Conservation (phyloP, 2,888 invertebrate genomes). For the Acheta domesticus region DNA sequence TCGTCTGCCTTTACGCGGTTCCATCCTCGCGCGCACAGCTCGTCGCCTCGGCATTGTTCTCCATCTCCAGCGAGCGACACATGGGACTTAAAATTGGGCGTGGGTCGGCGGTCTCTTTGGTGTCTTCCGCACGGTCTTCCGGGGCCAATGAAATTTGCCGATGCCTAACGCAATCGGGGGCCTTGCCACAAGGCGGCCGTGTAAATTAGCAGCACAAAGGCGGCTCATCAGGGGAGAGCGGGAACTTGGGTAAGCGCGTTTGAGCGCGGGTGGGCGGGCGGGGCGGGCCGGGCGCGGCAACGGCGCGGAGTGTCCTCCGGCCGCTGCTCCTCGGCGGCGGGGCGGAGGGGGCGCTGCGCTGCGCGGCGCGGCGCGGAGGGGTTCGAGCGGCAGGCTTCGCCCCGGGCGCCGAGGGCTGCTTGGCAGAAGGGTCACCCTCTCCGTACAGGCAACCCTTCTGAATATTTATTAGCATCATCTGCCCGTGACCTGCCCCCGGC, state of each 20-base stretch:
- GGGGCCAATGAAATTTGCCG: background rate
- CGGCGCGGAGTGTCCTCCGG: background rate
- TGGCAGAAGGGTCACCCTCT: background rate
- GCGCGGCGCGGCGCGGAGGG: too few relatives aligned
- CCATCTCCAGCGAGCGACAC: too few relatives aligned
- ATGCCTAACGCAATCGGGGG: conserved; percentile 3
- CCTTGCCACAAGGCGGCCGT: conserved; percentile 3
- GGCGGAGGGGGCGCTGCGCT: background rate
- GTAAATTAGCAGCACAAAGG: conserved; percentile 18
- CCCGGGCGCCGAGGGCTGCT: background rate
- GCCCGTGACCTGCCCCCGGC: conserved; percentile 27
- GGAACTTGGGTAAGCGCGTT: background rate
- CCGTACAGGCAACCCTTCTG: conserved; percentile 29
- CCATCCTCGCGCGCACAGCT: too few relatives aligned
- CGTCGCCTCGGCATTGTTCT: too few relatives aligned
- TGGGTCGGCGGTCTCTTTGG: background rate
- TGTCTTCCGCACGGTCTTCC: background rate
- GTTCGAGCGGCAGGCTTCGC: background rate
- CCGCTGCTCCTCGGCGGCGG: background rate
- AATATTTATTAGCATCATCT: conserved; percentile 33
- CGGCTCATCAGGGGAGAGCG: background rate
- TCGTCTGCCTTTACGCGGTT: too few relatives aligned
- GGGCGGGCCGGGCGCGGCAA: background rate
- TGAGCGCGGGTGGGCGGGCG: background rate
- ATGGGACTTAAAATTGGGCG: too few relatives aligned